Evolutionary conservation across 2,113 vertebrate species (phyloP), one percentile per base, ranked within the genome.

Genomic region (Hippolais icterina): DNA sequence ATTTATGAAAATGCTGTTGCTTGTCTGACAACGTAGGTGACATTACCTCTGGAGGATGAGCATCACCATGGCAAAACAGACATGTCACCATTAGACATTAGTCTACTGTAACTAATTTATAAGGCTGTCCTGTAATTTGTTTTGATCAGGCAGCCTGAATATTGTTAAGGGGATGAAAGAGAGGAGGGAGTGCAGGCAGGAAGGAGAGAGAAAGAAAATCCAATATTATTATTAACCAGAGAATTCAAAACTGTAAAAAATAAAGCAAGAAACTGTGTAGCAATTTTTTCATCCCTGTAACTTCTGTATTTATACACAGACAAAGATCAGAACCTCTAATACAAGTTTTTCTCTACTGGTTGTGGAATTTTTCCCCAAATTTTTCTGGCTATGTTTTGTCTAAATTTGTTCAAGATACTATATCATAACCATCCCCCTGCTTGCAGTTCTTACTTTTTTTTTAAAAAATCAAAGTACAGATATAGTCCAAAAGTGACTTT

Each of bases 41-140:
- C 96, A 96, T 97, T 97, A 97, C 95, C 96, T 97, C 96, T 95
- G 91, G 97, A 97, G 95, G 91, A 97, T 96, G 97, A 96, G 84
- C 96, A 97, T 97, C 96, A 97, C 95, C 90, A 96, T 96, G 93
- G 96, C 85, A 97, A 96, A 97, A 97, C 92, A 97, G 97, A 96
- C 95, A 94, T 96, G 96, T 97, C 95, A 97, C 96, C 91, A 86
- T 96, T 97, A 94, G 94, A 96, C 94, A 94, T 96, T 96, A 97
- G 96, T 96, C 95, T 95, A 97, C 92, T 97, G 93, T 97, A 97
- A 97, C 94, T 97, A 97, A 97, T 97, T 97, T 94, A 96, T 97
- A 97, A 97, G 94, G 90, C 96, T 97, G 96, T 97, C 97, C 97
- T 96, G 93, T 96, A 96, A 95, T 97, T 97, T 97, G 95, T 97